Conservation (phyloP, 2,888 invertebrate genomes). For the Leistus spinibarbis region DNA sequence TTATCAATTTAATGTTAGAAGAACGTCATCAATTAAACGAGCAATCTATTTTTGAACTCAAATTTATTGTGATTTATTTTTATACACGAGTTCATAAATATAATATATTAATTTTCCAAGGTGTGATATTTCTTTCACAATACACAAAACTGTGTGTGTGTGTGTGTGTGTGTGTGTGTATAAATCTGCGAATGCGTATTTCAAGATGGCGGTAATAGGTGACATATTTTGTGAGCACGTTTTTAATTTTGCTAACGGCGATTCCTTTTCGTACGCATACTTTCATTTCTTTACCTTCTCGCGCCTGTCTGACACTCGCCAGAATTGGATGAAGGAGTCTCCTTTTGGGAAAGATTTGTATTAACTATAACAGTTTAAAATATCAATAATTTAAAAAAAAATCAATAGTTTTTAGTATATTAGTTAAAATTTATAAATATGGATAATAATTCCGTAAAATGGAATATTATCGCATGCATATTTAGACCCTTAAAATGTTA, state of each 20-base stretch:
- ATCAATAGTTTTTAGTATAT: no score
- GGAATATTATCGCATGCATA: no score
- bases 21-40: not conserved
- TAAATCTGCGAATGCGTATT: not conserved
- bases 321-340: not conserved
- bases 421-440: no score
- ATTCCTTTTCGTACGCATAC: conserved; percentile 26
- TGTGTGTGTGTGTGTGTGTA: not conserved
- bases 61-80: not conserved
- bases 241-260: conserved; percentile 28
- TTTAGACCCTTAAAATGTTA: not conserved
- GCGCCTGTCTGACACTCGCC: conserved; percentile 11
- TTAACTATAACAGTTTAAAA: no score
- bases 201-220: not conserved
- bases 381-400: no score
- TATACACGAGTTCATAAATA: not conserved
- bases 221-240: conserved; percentile 25
- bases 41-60: not conserved
- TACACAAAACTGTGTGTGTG: not conserved
- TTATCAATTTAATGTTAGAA: not conserved
- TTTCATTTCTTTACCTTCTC: conserved; percentile 33
- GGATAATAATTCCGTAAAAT: no score
- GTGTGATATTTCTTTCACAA: not conserved
- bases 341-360: not conserved
- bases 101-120: not conserved